Evolutionary conservation across 2,888 invertebrate genomes (phyloP), one percentile per base, ranked within the genome.

Genomic region (Toxonevra muliebris): DNA sequence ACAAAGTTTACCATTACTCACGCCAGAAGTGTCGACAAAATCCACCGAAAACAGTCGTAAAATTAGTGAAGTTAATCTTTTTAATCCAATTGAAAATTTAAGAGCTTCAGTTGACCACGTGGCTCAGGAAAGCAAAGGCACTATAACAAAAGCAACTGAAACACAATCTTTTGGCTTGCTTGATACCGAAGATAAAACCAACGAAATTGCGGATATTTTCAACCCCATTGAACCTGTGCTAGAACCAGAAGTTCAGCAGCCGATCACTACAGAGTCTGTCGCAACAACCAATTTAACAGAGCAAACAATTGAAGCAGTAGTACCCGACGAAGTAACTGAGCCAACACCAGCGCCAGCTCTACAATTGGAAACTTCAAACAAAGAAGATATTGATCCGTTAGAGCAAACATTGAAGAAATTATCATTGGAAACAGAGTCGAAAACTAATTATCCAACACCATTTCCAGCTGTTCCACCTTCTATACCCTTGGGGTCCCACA

Each of bases 241-340:
- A 13, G 30, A 17, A 30, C 45, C 53, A n/a, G 20, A 41, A 15
- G 55, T 42, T 19, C 41, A 40, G 40, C 4, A 55, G 17, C 42
- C 20, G 15, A 43, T 60, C 30, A 42, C 13, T 12, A 12, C 13
- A 30, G 10, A 55, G n/a, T 52, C 66, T 15, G 10, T 63, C 15
- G 69, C 54, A 40, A 4, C 42, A 8, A 66, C 69, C 48, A 59
- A 50, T 9, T 55, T 65, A 2, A 61, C 69, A 12, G 65, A 65
- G 7, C 71, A 74, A 40, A 74, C 74, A 1, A 75, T 78, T 61
- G 74, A 78, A 54, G 70, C 77, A 1, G 74, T 77, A 66, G 61
- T 72, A 66, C 60, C 71, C 4, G 63, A 71, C 15, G 45, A 71
- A 20, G 60, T 61, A 15, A 19, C 17, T 19, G 61, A 40, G 54